Base-by-base conservation (phyloP, 2,797 vertebrate genomes). In the Poeciliopsis infans region DNA sequence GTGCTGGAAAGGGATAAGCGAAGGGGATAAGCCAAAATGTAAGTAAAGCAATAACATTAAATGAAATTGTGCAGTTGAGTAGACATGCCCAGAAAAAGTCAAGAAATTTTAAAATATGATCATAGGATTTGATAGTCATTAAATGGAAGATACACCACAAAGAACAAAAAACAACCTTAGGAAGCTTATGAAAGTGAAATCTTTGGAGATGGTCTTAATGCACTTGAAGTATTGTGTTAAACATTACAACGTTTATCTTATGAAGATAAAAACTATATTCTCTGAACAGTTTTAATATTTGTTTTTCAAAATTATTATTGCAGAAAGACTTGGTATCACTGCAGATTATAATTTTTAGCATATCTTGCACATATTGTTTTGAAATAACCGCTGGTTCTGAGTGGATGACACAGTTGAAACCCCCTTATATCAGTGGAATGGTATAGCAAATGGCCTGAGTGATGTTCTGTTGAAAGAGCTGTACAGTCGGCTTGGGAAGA, bases 11-110 rank as follows among this genome's bases (percentile, higher is more conserved):
- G 55, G 70, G 59, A 53, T 23, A 23, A 0, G 20, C 16, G 64
- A 74, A 23, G 1, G 36, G 66, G 70, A 72, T 41, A 46, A 61
- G 68, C 55, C 46, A 80, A 66, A 77, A 55, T 72, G 43, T 28
- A 88, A 69, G 39, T 75, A 46, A 69, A 71, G 71, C 6, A 43
- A 45, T 20, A 51, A n/a, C 46, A 51, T 51, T n/a, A 72, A 76
- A 36, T 45, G 25, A 39, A 66, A 57, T 36, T 47, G 31, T 51
- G n/a, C 45, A 31, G 53, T 33, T 45, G 49, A 66, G 7, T 10
- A 18, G 47, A 1, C 43, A 57, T 23, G 36, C 10, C 23, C 71
- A 2, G 39, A 71, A 64, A 59, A 59, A 76, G 2, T 41, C 18
- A 25, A 5, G 5, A 5, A 15, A 43, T 39, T 0, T 13, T n/a